phyloP scores from a whole-genome alignment of 2,113 vertebrate species.

The Pardalotus punctatus region DNA sequence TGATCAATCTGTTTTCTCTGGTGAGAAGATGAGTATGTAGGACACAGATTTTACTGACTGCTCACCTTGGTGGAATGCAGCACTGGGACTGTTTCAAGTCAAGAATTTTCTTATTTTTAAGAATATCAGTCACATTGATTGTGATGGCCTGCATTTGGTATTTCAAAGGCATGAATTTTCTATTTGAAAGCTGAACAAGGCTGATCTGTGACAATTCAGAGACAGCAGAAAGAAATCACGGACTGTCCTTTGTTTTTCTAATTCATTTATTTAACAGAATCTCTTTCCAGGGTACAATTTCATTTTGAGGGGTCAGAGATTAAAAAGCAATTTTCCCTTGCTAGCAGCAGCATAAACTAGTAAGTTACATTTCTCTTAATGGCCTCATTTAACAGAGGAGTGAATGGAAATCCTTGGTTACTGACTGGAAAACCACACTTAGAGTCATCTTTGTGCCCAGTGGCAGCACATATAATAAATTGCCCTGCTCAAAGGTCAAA shows the following conservation, averaged over 20 bases:
- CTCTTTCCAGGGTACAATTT: constrained; percentile 18
- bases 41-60: background rate
- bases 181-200: background rate
- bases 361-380: constrained; percentile 31
- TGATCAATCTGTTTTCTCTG: background rate
- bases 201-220: background rate
- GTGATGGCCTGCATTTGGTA: background rate
- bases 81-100: background rate
- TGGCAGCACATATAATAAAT: background rate
- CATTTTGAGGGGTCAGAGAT: constrained; percentile 31
- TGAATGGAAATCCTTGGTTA: constrained; percentile 39
- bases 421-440: constrained; percentile 2
- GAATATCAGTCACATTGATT: background rate
- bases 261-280: constrained; percentile 32
- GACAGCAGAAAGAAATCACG: background rate
- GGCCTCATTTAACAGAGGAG: constrained; percentile 16
- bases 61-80: background rate
- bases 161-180: background rate
- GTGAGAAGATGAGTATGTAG: background rate
- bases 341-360: background rate
- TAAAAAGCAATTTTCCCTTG: constrained; percentile 45
- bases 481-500: background rate
- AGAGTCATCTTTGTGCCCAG: background rate
- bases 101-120: background rate
- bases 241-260: background rate